These are phyloP conservation scores for Macrobrachium nipponense DNA, from an alignment of 1,140 invertebrate genomes.

Conservation along the genomic window DNA sequence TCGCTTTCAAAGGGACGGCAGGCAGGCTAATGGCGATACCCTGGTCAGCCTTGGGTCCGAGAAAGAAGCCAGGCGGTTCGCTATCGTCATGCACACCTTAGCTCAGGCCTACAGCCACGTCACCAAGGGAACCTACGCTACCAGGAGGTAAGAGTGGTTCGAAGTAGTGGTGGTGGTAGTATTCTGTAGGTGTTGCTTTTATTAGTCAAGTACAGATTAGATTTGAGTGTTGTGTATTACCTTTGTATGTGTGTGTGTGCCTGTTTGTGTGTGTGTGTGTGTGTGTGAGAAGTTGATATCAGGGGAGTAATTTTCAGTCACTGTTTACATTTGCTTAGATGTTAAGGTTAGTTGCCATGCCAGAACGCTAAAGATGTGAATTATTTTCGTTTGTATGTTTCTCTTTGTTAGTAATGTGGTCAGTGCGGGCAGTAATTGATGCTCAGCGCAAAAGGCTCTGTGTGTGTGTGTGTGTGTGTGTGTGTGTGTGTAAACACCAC, in stretches of 20 bases:
- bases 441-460: background rate
- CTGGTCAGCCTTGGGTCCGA: conserved; percentile 14
- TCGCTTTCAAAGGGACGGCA: background rate
- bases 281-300: too few species aligned
- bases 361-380: too few species aligned
- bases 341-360: background rate
- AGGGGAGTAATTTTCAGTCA: too few species aligned
- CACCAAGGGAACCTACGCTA: conserved; percentile 18
- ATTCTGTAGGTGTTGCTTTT: background rate
- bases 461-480: too few species aligned
- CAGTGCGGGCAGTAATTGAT: background rate
- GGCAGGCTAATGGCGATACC: background rate
- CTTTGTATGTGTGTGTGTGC: too few species aligned
- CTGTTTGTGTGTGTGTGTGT: too few species aligned
- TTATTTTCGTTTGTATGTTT: background rate
- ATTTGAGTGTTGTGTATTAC: background rate
- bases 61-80: background rate
- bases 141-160: conserved; percentile 24
- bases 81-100: conserved; percentile 9
- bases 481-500: too few species aligned
- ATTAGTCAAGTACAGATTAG: background rate
- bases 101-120: conserved; percentile 27
- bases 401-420: background rate
- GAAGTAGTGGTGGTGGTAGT: background rate
- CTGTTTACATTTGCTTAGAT: too few species aligned